Conservation (phyloP, 2,888 invertebrate species). For the Unio pictorum region DNA sequence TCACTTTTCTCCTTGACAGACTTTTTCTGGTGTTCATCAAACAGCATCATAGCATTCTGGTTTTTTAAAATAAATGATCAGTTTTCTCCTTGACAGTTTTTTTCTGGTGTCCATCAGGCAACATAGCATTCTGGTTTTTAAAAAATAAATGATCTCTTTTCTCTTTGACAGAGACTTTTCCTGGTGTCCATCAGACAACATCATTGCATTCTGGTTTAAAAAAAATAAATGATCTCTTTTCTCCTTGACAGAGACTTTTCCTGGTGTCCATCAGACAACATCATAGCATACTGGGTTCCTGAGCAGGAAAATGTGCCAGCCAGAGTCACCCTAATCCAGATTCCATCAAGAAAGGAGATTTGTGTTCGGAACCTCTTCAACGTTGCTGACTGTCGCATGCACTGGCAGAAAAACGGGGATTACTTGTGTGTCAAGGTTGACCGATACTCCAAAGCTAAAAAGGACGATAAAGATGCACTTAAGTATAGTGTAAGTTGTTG, state of each 20-base stretch:
- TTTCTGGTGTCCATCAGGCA: too few species aligned
- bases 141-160: neutral
- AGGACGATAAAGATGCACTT: slow-evolving; percentile 86
- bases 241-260: slow-evolving; percentile 83
- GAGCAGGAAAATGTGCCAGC: slow-evolving; percentile 95
- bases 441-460: slow-evolving; percentile 89
- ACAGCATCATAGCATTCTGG: too few species aligned
- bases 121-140: too few species aligned
- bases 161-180: slow-evolving; percentile 83
- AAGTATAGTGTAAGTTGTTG: slow-evolving; percentile 84
- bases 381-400: slow-evolving; percentile 97
- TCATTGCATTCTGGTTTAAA: slow-evolving; percentile 94
- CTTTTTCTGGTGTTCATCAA: too few species aligned
- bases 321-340: slow-evolving; percentile 91
- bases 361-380: slow-evolving; percentile 97
- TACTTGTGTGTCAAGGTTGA: slow-evolving; percentile 97
- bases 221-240: neutral
- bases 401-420: slow-evolving; percentile 99
- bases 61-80: too few species aligned
- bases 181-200: slow-evolving; percentile 98
- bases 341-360: slow-evolving; percentile 79
- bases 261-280: slow-evolving; percentile 98
- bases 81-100: neutral
- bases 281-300: slow-evolving; percentile 98
- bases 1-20: too few species aligned